phyloP scores from a whole-genome alignment of 2,888 invertebrate genomes.

The Drosophila neonasuta region DNA sequence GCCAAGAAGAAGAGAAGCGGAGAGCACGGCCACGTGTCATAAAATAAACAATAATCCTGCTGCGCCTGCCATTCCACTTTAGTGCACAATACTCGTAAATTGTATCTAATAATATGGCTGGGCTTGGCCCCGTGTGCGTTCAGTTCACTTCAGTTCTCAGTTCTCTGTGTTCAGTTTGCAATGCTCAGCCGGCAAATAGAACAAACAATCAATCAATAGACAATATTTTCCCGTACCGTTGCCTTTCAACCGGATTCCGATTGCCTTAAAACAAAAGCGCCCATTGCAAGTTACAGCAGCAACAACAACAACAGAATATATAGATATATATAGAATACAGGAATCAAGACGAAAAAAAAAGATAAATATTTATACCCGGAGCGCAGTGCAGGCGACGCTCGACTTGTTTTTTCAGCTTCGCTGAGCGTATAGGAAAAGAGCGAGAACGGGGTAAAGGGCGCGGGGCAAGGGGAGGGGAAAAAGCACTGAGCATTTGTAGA shows the following conservation, averaged over 20 bases:
- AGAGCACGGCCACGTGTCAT: constrained; percentile 70
- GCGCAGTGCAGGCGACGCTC: constrained; percentile 77
- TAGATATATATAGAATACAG: constrained; percentile 27
- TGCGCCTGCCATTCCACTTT: constrained; percentile 74
- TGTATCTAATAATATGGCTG: constrained; percentile 75
- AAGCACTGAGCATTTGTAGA: constrained; percentile 70
- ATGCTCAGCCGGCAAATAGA: constrained; percentile 61
- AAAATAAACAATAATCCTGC: constrained; percentile 77
- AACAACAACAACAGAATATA: constrained; percentile 21
- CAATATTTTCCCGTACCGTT: constrained; percentile 68
- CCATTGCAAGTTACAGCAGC: constrained; percentile 41
- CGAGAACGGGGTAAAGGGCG: neutral
- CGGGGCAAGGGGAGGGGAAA: constrained; percentile 14
- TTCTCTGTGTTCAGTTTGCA: constrained; percentile 39
- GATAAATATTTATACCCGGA: constrained; percentile 76
- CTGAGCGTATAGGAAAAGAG: constrained; percentile 69
- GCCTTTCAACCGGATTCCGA: constrained; percentile 69
- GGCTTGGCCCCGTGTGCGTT: constrained; percentile 44
- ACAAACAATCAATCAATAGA: constrained; percentile 78
- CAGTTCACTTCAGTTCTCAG: constrained; percentile 22
- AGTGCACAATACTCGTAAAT: constrained; percentile 72
- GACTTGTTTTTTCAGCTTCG: constrained; percentile 78
- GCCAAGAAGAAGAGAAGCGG: neutral
- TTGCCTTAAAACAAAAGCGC: constrained; percentile 74
- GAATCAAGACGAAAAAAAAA: constrained; percentile 53